Conservation (phyloP, 2,888 invertebrate genomes). For the Embidobia sp. region DNA sequence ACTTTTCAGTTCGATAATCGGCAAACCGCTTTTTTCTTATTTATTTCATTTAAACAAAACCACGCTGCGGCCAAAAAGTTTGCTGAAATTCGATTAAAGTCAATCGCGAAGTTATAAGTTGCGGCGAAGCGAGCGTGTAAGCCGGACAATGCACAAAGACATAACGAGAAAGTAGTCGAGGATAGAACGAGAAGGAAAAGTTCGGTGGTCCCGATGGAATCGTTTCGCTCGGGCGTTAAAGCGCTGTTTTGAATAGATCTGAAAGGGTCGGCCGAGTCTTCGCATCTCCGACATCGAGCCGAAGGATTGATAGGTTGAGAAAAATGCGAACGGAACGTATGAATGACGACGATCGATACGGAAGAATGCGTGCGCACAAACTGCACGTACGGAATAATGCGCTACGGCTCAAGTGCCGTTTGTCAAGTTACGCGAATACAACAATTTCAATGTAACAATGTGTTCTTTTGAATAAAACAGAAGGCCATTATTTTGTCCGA, state of each 20-base stretch:
- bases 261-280: too few relatives aligned
- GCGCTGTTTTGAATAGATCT: slow-evolving; percentile 21
- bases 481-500: slow-evolving; percentile 23
- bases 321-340: slow-evolving; percentile 17
- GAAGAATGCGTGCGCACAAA: slow-evolving; percentile 45
- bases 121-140: not conserved
- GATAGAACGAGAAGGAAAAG: slow-evolving; percentile 11
- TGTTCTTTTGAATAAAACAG: slow-evolving; percentile 33
- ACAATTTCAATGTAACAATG: slow-evolving; percentile 35
- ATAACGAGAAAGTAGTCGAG: too few relatives aligned
- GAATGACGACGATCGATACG: slow-evolving; percentile 46
- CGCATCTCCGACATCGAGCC: not conserved
- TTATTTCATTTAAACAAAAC: slow-evolving; percentile 15
- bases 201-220: not conserved
- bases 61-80: slow-evolving; percentile 3
- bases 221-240: slow-evolving; percentile 15
- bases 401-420: slow-evolving; percentile 8
- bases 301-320: slow-evolving; percentile 11
- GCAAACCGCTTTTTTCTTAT: not conserved
- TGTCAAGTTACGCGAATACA: slow-evolving; percentile 28
- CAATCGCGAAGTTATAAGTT: slow-evolving; percentile 26
- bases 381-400: slow-evolving; percentile 27
- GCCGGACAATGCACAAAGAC: slow-evolving; percentile 17
- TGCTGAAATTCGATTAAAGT: slow-evolving; percentile 30
- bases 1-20: slow-evolving; percentile 16